phyloP scores from a whole-genome alignment of 2,113 vertebrate genomes.

The Urocitellus parryii region DNA sequence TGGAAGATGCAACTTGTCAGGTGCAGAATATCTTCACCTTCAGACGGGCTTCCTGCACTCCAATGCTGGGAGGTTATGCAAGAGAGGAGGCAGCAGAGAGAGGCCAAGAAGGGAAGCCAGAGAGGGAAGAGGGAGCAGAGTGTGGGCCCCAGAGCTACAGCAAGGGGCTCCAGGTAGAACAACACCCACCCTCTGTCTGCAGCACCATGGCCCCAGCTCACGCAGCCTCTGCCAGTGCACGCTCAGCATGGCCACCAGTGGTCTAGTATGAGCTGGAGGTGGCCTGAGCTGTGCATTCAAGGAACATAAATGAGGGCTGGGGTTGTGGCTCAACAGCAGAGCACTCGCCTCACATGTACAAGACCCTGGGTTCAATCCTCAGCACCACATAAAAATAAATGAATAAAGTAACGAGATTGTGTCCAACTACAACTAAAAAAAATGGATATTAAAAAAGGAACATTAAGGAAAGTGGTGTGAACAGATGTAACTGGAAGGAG shows the following conservation, averaged over 20 bases:
- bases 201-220: background rate
- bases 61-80: background rate
- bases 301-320: background rate
- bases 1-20: background rate
- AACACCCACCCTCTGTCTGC: background rate
- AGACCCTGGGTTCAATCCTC: no score
- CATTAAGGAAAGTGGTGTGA: background rate
- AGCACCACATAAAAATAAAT: no score
- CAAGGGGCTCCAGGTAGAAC: background rate
- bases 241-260: background rate
- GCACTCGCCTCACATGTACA: no score
- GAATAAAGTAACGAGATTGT: no score
- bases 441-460: background rate
- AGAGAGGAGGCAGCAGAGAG: no score
- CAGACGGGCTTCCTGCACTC: background rate
- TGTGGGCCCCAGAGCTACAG: background rate
- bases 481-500: background rate
- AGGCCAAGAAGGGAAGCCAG: background rate
- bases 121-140: background rate
- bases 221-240: background rate
- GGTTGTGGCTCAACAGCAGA: no score
- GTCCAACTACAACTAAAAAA: no score
- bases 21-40: background rate
- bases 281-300: background rate
- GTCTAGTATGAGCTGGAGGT: background rate